Base-by-base conservation (phyloP, 2,888 invertebrate genomes). In the Dendrolimus pini region DNA sequence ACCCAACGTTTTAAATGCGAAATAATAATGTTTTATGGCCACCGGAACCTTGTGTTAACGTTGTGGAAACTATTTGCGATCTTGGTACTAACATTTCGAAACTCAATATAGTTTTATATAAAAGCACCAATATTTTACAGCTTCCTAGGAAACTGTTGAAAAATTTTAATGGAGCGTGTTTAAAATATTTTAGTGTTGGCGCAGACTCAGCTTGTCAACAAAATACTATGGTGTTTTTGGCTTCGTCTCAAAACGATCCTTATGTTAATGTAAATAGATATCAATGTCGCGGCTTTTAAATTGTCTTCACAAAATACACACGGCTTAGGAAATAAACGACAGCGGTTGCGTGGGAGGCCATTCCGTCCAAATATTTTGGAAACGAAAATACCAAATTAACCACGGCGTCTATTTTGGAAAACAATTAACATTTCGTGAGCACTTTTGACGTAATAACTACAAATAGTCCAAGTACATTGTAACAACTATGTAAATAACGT, bases 381-480 rank as follows among this genome's bases (percentile, higher is more conserved):
- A 77, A 72, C 70, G 78, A 82, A 83, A 79, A 80, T 77, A 76
- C 76, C 66, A 70, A 80, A 79, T 79, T 77, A 76, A 74, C 74
- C 63, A 58, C 67, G 62, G 62, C 47, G 9, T 56, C 14, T 14
- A 7, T 53, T 41, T 53, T 56, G 56, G 53, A 56, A 52, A 54
- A 57, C 41, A 7, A 14, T 41, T n/a, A 65, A 60, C 62, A 56
- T 60, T 61, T 62, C 62, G 58, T 62, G 30, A 14, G 18, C 64
- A 62, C 65, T 59, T 65, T 66, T 64, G 65, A 55, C 56, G 61
- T 64, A 66, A 63, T 67, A 62, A 65, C 6, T 62, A 61, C 63
- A 68, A 70, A 69, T 62, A 64, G 56, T 55, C 61, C 56, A 57
- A 54, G 30, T 30, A 30, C 3, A 30, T 30, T 30, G 30, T 30